Percentiles rank a stretch among this genome's conserved stretches.
Evolutionary conservation across 2,888 invertebrate species (phyloP).

Genomic region (Drosophila sordidapex): DNA sequence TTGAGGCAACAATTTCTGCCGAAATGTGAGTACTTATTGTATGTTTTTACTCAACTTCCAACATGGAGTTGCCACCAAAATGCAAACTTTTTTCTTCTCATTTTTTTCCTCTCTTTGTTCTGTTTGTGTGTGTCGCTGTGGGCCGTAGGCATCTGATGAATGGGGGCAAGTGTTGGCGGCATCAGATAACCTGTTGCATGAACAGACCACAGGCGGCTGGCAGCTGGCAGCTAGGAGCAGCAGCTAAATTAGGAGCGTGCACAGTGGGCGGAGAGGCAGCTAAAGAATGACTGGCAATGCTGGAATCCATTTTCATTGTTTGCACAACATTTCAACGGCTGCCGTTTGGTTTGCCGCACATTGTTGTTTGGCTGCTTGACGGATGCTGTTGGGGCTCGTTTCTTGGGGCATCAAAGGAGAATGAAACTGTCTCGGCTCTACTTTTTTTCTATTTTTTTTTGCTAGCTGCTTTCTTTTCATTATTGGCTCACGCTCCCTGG

Average conservation of each 20-base stretch:
- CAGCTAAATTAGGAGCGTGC: slow-evolving; percentile 3
- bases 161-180: slow-evolving; percentile 2
- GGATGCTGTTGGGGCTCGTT: slow-evolving; percentile 12
- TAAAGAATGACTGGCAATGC: slow-evolving; percentile 22
- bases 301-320: slow-evolving; percentile 45
- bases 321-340: slow-evolving; percentile 38
- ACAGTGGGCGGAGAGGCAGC: neutral
- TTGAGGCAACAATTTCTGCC: slow-evolving; percentile 10
- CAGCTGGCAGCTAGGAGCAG: slow-evolving; percentile 1
- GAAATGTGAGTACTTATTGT: slow-evolving; percentile 10
- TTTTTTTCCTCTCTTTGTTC: neutral
- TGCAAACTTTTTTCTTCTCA: neutral
- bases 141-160: slow-evolving; percentile 16
- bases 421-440: neutral
- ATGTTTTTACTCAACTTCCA: neutral
- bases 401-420: slow-evolving; percentile 25
- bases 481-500: slow-evolving; percentile 18
- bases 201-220: slow-evolving; percentile 19
- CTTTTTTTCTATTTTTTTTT: neutral
- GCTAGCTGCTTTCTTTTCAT: slow-evolving; percentile 50
- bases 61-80: neutral
- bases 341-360: slow-evolving; percentile 6
- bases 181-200: slow-evolving; percentile 46
- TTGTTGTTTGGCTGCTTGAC: slow-evolving; percentile 2
- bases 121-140: neutral